Evolutionary conservation across 2,797 vertebrate species (phyloP).

Genomic region (Trematomus bernacchii): DNA sequence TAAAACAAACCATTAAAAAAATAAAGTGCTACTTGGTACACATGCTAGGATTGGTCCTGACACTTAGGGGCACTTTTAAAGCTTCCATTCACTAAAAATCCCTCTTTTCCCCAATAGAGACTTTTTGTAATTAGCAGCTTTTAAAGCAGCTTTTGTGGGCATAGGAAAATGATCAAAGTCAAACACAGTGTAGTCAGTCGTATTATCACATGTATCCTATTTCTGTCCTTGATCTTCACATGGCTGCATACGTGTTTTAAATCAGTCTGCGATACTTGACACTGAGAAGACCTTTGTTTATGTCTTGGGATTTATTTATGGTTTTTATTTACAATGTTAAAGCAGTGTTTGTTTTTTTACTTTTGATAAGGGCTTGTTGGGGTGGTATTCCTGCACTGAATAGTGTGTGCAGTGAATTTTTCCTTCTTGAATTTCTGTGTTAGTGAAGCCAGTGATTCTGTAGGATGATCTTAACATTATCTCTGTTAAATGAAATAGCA

Average conservation of each 20-base stretch:
- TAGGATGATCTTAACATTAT: background rate
- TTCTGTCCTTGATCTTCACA: slow-evolving; percentile 34
- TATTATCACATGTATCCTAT: slow-evolving; percentile 6
- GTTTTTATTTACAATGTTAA: background rate
- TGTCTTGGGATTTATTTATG: background rate
- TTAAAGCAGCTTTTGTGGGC: slow-evolving; percentile 41
- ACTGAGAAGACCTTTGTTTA: background rate
- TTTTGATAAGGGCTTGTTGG: background rate
- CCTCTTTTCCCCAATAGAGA: slow-evolving; percentile 23
- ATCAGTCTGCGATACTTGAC: slow-evolving; percentile 18
- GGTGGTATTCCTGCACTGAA: background rate
- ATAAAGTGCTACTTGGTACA: slow-evolving; percentile 16
- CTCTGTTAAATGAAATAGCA: background rate
- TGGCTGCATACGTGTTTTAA: slow-evolving; percentile 9
- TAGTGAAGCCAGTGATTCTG: background rate
- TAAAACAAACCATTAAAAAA: slow-evolving; percentile 37
- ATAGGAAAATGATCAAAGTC: slow-evolving; percentile 49
- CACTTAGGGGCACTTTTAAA: slow-evolving; percentile 37
- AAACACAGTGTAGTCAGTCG: slow-evolving; percentile 18
- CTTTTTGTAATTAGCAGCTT: slow-evolving; percentile 50
- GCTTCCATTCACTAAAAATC: slow-evolving; percentile 23
- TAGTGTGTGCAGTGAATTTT: background rate
- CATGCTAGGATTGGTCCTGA: slow-evolving; percentile 23
- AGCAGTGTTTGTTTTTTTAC: background rate
- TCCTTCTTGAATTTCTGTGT: background rate